These are phyloP conservation scores for Malurus elegans DNA, from an alignment of 2,113 vertebrate species.

Conservation along the genomic window DNA sequence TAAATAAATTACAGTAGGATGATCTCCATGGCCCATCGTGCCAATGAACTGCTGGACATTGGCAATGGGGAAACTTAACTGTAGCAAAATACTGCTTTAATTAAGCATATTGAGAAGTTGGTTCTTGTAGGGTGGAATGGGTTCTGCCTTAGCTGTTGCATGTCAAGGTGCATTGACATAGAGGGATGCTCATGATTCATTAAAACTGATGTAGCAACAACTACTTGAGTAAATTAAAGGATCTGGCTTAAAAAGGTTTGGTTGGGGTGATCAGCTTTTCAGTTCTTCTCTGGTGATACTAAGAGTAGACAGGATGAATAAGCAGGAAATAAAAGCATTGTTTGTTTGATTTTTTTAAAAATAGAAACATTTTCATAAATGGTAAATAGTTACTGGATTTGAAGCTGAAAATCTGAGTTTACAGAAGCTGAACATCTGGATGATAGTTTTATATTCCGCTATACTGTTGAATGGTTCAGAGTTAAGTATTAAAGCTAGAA, in stretches of 20 bases:
- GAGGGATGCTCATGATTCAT: not conserved
- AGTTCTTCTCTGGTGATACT: not conserved
- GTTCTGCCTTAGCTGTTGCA: not conserved
- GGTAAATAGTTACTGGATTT: not conserved
- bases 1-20: not conserved
- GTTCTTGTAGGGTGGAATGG: not conserved
- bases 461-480: not conserved
- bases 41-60: not conserved
- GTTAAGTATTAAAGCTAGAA: not conserved
- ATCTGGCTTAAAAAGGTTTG: not conserved
- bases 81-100: not conserved
- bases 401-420: not conserved
- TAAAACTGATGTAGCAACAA: not conserved
- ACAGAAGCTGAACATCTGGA: not conserved
- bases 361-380: not conserved
- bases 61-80: not conserved
- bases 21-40: not conserved
- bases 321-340: not conserved
- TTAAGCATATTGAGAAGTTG: not conserved
- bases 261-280: not conserved
- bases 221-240: not conserved
- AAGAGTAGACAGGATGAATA: not conserved
- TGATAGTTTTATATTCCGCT: not conserved
- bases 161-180: fast-evolving
- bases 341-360: not conserved